A percentile compares a stretch with the other conserved stretches of the same genome.
These are phyloP conservation scores for Cryptus viduatorius DNA, from an alignment of 2,888 invertebrate species.

Conservation along the genomic window DNA sequence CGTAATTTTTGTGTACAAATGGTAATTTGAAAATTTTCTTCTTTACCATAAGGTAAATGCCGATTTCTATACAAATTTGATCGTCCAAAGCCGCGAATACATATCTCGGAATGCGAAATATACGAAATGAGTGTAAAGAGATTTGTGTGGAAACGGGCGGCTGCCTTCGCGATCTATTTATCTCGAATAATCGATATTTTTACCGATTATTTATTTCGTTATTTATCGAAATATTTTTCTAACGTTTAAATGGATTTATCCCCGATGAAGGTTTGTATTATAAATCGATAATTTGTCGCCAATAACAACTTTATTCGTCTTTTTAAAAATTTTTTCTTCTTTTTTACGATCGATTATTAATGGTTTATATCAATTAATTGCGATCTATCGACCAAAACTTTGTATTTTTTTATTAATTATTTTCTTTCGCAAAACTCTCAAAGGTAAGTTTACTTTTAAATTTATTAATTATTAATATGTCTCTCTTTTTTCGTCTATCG, in stretches of 20 bases:
- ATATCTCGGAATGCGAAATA: neutral
- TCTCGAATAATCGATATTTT: neutral
- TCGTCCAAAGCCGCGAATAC: neutral
- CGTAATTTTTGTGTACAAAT: neutral
- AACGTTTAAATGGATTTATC: slow-evolving; percentile 4
- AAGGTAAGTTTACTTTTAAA: slow-evolving; percentile 45
- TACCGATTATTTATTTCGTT: neutral
- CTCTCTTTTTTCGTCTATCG: neutral
- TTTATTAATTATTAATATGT: neutral
- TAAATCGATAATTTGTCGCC: slow-evolving; percentile 16
- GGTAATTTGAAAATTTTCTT: neutral
- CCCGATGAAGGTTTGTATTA: slow-evolving; percentile 48
- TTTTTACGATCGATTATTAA: neutral
- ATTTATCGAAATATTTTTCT: slow-evolving; percentile 14
- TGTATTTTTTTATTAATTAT: slow-evolving; percentile 16
- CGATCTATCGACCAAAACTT: neutral
- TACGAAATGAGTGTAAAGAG: neutral
- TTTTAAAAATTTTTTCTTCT: slow-evolving; percentile 1
- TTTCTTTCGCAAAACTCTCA: neutral
- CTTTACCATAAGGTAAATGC: neutral
- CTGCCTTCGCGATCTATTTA: neutral
- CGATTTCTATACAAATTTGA: neutral
- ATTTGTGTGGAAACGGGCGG: neutral
- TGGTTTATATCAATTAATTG: neutral
- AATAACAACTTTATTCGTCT: slow-evolving; percentile 16